These are phyloP conservation scores for Sceloporus undulatus DNA, from an alignment of 2,113 vertebrate genomes.

Conservation along the genomic window DNA sequence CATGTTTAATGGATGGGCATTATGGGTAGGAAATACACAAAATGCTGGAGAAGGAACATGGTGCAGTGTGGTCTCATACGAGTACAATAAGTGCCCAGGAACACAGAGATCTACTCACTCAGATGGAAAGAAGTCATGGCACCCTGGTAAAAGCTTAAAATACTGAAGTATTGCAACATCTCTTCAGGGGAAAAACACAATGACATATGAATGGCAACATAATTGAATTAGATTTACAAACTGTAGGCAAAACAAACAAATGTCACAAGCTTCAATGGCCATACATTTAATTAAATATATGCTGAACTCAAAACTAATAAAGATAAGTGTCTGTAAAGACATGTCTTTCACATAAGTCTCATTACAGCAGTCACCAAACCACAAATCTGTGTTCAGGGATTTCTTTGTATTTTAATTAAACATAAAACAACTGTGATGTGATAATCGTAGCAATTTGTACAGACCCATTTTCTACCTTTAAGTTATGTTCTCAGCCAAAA, in stretches of 20 bases:
- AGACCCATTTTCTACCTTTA: slow-evolving; percentile 63
- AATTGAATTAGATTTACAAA: slow-evolving; percentile 51
- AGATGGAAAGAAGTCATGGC: slow-evolving; percentile 35
- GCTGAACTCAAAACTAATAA: slow-evolving; percentile 66
- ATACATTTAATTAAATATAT: slow-evolving; percentile 50
- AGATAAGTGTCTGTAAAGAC: slow-evolving; percentile 65
- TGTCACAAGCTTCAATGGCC: slow-evolving; percentile 58
- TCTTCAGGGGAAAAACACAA: slow-evolving; percentile 14
- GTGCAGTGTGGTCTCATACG: neutral
- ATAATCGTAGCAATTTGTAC: slow-evolving; percentile 65
- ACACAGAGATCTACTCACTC: slow-evolving; percentile 6
- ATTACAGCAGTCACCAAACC: slow-evolving; percentile 66
- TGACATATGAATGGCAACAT: slow-evolving; percentile 38
- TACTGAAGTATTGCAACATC: slow-evolving; percentile 40
- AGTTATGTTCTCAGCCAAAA: slow-evolving; percentile 59
- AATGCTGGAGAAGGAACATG: neutral
- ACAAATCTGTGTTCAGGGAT: slow-evolving; percentile 71
- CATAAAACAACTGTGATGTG: slow-evolving; percentile 72
- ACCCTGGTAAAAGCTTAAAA: slow-evolving; percentile 43
- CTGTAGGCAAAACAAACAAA: slow-evolving; percentile 54
- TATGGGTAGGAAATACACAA: too few species aligned
- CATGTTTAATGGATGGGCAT: neutral
- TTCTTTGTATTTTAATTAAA: slow-evolving; percentile 75
- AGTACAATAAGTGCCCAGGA: neutral
- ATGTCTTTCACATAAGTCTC: slow-evolving; percentile 65